These are phyloP conservation scores for Rhinatrema bivittatum DNA, from an alignment of 2,797 vertebrate genomes.

Conservation along the genomic window DNA sequence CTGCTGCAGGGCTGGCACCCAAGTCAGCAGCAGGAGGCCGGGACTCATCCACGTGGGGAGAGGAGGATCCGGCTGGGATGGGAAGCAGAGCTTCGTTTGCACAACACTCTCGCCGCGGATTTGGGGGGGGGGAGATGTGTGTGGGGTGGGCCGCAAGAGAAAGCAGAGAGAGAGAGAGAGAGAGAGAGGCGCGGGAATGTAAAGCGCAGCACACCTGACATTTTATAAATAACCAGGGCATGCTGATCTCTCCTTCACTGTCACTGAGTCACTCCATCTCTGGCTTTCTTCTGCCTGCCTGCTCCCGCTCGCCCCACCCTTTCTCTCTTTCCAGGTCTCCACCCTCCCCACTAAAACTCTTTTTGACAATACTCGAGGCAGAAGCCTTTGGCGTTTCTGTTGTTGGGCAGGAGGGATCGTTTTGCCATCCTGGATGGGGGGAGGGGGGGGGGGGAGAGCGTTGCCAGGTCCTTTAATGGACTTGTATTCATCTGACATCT, in stretches of 20 bases:
- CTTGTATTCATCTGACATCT: rapidly evolving
- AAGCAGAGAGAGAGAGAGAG: too few relatives aligned
- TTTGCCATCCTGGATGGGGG: too few relatives aligned
- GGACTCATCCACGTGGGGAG: too few relatives aligned
- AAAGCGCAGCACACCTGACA: not conserved
- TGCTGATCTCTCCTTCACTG: not conserved
- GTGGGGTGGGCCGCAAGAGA: too few relatives aligned
- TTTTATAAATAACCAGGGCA: not conserved
- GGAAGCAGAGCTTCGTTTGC: rapidly evolving
- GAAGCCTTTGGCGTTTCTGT: rapidly evolving
- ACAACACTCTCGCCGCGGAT: not conserved
- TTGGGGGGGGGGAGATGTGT: too few relatives aligned
- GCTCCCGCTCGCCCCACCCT: not conserved
- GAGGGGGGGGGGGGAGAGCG: too few relatives aligned
- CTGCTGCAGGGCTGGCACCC: too few relatives aligned
- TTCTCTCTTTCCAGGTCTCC: not conserved
- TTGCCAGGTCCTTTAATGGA: not conserved
- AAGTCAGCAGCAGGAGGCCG: too few relatives aligned
- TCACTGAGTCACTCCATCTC: not conserved
- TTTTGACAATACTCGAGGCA: not conserved
- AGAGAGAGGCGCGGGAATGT: not conserved
- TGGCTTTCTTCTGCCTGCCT: not conserved
- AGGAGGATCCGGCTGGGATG: not conserved
- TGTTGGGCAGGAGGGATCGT: rapidly evolving
- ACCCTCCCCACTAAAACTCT: not conserved